Evolutionary conservation across 2,888 invertebrate species (phyloP), one percentile per base, ranked within the genome.

Genomic region (Tillus elongatus): DNA sequence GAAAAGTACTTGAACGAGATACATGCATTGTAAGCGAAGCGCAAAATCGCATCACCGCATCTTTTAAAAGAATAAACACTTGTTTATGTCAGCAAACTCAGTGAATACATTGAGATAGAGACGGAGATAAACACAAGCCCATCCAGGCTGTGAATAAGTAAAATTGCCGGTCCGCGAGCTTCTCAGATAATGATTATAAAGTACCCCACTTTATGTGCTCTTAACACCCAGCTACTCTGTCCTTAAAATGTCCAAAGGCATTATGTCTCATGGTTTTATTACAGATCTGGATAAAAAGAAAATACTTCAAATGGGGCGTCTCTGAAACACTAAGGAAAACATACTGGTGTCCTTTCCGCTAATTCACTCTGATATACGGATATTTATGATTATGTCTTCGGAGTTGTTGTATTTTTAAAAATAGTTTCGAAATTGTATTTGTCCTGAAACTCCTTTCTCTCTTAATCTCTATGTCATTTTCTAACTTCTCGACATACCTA

Each of bases 141-240:
- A 12, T 29, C 6, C 14, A 4, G 30, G 4, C 30, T 29, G 32
- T 45, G 47, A 46, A 49, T 51, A 51, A 52, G 51, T 53, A 49
- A 52, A 50, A 54, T 54, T 51, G 52, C 50, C 47, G 47, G 50
- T 49, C 47, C 47, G 44, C 53, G 46, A 45, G 51, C 47, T 50
- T 50, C 47, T 33, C 42, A 50, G 57, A 54, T 58, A 56, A 58
- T 57, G 58, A 58, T 58, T 57, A 58, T 57, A 56, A 56, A 58
- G 55, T 49, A 49, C 52, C 52, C 45, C 52, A 53, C 54, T 58
- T 56, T 56, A 57, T 52, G 54, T 47, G 52, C 51, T 54, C 55
- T 55, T 55, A 52, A 52, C 57, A 51, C 50, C 52, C 49, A 47
- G 51, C 50, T 42, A 48, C 49, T 50, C 45, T 48, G 49, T 48